phyloP scores from a whole-genome alignment of 2,113 vertebrate species.

The Dasypus novemcinctus region DNA sequence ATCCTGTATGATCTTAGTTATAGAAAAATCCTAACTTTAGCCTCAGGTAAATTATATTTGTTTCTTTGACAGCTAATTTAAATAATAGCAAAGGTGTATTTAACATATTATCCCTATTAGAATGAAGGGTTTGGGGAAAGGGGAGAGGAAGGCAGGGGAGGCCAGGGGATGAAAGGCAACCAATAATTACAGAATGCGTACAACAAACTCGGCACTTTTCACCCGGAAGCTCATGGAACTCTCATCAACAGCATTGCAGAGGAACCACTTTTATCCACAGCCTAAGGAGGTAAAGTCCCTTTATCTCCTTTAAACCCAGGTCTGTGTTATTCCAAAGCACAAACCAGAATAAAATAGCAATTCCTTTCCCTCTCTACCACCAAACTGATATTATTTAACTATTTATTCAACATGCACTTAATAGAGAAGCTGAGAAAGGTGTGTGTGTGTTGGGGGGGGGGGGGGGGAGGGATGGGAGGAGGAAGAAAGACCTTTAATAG shows the following conservation, averaged over 20 bases:
- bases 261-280: neutral
- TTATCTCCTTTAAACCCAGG: neutral
- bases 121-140: neutral
- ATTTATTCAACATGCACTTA: neutral
- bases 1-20: conserved; percentile 27
- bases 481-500: neutral
- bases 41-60: conserved; percentile 36
- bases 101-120: conserved; percentile 15
- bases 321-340: neutral
- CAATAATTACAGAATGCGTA: neutral
- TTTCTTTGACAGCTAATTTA: conserved; percentile 62
- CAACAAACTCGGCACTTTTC: neutral
- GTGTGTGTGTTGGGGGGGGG: no score
- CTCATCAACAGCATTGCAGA: neutral
- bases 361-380: neutral
- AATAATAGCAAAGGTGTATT: conserved; percentile 31
- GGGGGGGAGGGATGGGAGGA: rapidly evolving
- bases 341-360: neutral
- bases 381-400: neutral
- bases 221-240: neutral
- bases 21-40: conserved; percentile 59
- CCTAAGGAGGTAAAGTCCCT: neutral
- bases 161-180: neutral
- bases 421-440: neutral
- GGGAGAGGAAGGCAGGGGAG: neutral